Conservation (phyloP, 2,797 vertebrate species). For the Apogon hyalosoma region DNA sequence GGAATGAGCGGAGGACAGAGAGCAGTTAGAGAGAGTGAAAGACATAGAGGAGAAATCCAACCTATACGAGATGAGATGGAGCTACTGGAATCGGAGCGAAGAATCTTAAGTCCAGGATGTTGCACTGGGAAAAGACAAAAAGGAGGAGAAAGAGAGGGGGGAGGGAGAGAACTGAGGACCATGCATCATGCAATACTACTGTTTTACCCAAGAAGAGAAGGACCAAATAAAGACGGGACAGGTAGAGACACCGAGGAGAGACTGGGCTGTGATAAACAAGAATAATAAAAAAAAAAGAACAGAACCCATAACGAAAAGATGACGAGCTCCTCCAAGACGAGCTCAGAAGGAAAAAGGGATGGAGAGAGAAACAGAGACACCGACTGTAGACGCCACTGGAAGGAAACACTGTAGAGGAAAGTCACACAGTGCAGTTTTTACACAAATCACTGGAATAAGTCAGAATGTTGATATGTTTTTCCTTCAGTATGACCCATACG, state of each 20-base stretch:
- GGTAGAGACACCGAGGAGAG: constrained; percentile 39
- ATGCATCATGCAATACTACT: constrained; percentile 86
- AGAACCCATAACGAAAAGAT: constrained; percentile 3
- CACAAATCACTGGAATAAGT: background rate
- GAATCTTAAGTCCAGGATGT: constrained; percentile 95
- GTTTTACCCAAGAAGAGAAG: constrained; percentile 50
- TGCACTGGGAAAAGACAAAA: constrained; percentile 91
- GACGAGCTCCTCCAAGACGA: constrained; percentile 14
- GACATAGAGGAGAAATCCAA: constrained; percentile 87
- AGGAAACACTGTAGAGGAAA: constrained; percentile 37
- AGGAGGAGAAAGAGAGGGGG: constrained; percentile 64
- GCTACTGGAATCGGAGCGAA: constrained; percentile 95
- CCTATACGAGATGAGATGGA: constrained; percentile 96
- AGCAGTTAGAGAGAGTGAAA: constrained; percentile 46
- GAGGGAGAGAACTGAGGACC: constrained; percentile 83
- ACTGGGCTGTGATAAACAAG: constrained; percentile 38
- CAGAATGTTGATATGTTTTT: background rate
- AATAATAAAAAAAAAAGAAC: constrained; percentile 34
- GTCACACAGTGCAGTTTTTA: constrained; percentile 21
- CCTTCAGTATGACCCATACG: background rate
- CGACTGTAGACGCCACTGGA: constrained; percentile 36
- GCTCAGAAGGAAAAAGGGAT: constrained; percentile 23
- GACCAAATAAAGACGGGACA: constrained; percentile 29
- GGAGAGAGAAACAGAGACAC: constrained; percentile 31
- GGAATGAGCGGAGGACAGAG: constrained; percentile 16